Percentiles rank a stretch among this genome's conserved stretches.
Evolutionary conservation across 2,797 vertebrate species (phyloP).

Genomic region (Picus viridis): DNA sequence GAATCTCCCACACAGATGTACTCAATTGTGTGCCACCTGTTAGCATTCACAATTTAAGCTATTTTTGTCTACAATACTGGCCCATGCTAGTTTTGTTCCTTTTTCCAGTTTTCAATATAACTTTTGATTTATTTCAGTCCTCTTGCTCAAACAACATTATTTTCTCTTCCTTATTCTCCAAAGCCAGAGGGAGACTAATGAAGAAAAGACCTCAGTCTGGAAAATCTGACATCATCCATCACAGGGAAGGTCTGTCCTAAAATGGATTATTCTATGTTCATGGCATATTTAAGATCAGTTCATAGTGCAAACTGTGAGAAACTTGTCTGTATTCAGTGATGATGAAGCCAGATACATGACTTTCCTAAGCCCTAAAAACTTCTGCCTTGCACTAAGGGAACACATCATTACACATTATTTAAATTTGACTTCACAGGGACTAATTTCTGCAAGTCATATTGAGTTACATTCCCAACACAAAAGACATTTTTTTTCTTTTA

Average conservation of each 20-base stretch:
- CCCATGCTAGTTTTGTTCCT: not conserved
- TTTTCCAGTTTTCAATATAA: not conserved
- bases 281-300: not conserved
- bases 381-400: not conserved
- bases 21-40: not conserved
- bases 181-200: not conserved
- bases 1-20: accelerated
- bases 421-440: not conserved
- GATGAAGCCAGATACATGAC: not conserved
- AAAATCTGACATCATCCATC: not conserved
- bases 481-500: not conserved
- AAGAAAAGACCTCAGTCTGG: not conserved
- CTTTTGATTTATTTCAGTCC: not conserved
- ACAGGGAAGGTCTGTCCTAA: not conserved
- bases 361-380: not conserved
- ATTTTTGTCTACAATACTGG: not conserved
- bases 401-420: not conserved
- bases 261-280: not conserved
- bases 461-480: not conserved
- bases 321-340: not conserved
- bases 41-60: not conserved
- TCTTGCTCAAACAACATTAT: not conserved
- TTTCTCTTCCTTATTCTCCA: not conserved
- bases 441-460: not conserved
- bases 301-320: not conserved